phyloP scores from a whole-genome alignment of 2,888 invertebrate genomes.

The Esperia sulphurella region DNA sequence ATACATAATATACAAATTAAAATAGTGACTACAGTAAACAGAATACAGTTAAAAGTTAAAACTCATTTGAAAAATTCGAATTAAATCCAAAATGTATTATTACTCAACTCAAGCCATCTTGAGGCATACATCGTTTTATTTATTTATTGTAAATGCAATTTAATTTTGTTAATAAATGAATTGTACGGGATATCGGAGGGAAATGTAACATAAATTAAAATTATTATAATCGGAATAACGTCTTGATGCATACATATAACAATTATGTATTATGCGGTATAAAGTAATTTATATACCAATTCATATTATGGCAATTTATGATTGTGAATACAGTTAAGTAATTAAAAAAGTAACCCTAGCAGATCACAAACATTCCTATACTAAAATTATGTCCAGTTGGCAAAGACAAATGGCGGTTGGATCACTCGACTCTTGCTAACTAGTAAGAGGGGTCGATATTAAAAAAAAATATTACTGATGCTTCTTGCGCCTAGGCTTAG shows the following conservation, averaged over 20 bases:
- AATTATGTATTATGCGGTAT: conserved; percentile 15
- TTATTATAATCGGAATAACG: conserved; percentile 27
- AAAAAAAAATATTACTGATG: conserved; percentile 67
- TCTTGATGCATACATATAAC: conserved; percentile 13
- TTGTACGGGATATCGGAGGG: conserved; percentile 50
- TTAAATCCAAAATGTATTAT: conserved; percentile 42
- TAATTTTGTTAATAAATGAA: conserved; percentile 28
- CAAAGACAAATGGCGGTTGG: conserved; percentile 74
- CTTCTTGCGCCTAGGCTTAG: conserved; percentile 71
- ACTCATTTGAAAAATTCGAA: conserved; percentile 49
- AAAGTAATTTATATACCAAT: conserved; percentile 7
- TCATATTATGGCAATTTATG: conserved; percentile 65
- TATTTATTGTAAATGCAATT: conserved; percentile 45
- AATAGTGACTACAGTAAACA: conserved; percentile 73
- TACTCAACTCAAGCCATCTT: conserved; percentile 38
- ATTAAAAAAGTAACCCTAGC: conserved; percentile 69
- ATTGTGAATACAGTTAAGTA: conserved; percentile 58
- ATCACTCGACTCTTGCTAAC: conserved; percentile 63
- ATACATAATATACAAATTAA: conserved; percentile 76
- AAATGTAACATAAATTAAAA: conserved; percentile 43
- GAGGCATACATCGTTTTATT: conserved; percentile 29
- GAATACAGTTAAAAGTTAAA: conserved; percentile 52
- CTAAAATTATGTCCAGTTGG: conserved; percentile 74
- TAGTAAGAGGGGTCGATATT: conserved; percentile 63
- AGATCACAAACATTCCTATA: conserved; percentile 74